Base-by-base conservation (phyloP, 23 tunicate genomes). In the Halocynthia aurantium region DNA sequence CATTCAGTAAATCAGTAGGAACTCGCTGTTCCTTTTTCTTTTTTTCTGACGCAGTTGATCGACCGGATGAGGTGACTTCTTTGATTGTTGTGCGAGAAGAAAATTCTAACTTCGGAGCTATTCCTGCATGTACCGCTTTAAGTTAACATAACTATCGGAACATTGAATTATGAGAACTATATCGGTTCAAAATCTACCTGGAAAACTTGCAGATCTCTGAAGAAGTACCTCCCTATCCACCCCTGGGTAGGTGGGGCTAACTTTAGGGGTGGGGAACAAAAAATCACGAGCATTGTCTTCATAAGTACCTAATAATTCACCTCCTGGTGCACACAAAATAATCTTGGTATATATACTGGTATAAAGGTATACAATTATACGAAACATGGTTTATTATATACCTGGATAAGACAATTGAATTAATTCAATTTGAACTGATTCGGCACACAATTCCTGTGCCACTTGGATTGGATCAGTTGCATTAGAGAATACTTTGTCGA, bases 261-360 rank as follows among this genome's bases (percentile, higher is more conserved):
- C 77, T 13, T 84, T 77, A 10, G 99, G 99, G 19, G 99, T 94
- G n/a, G 99, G 99, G 69, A 94, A 94, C 63, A 94, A 78, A 81
- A 94, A 94, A 22, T 94, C 99, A 31, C 99, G 84, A 6, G 96
- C 91, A 81, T 84, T 94, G 60, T 85, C 99, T 62, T 81, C 91
- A 57, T 83, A 94, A 5, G 84, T 81, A 7, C 97, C 99, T 6
- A 94, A 85, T 17, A 88, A 70, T 69, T 94, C 95, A 40, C 94
- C 99, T 57, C 80, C 99, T 89, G 6, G 0, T 62, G 61, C 6
- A 31, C 44, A 31, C 44, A 31, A 31, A 31, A 31, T 0, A 31
- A 1, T 31, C 44, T 15, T 60, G 64, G 64, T 60, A n/a, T 60
- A 60, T 60, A 60, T 4, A 15, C 17, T 15, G 17, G 1, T 15